A percentile compares a stretch with the other conserved stretches of the same genome.
phyloP scores from a whole-genome alignment of 2,888 invertebrate species.

The Odontothrips loti region DNA sequence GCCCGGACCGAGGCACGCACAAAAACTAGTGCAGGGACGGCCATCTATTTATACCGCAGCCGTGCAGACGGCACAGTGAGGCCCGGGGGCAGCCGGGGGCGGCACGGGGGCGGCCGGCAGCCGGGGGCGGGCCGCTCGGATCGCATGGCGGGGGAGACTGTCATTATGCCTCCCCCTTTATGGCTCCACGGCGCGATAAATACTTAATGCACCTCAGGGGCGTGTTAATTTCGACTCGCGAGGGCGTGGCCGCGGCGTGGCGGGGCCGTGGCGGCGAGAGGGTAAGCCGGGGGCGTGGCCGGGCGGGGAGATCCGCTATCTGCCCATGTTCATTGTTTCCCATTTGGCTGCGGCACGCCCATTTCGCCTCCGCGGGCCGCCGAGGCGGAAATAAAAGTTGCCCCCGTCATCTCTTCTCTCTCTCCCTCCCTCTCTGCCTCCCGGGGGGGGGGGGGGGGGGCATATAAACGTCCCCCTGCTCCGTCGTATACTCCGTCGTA shows the following conservation, averaged over 20 bases:
- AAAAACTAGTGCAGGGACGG: background rate
- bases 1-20: background rate
- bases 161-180: constrained; percentile 14
- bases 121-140: background rate
- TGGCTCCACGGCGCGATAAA: constrained; percentile 11
- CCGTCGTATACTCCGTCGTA: too few relatives aligned
- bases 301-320: background rate
- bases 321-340: constrained; percentile 1
- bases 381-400: constrained; percentile 1
- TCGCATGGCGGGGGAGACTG: background rate
- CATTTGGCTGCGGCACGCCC: background rate
- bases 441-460: background rate
- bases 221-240: constrained; percentile 12
- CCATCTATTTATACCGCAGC: constrained; percentile 10
- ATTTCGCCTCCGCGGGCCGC: background rate
- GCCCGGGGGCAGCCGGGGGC: background rate
- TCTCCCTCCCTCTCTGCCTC: too few relatives aligned
- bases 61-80: background rate
- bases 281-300: background rate
- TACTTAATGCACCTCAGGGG: constrained; percentile 15
- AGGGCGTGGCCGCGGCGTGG: background rate
- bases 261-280: background rate
- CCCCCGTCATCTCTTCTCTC: background rate
- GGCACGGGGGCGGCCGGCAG: background rate
- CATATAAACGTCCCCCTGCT: too few relatives aligned